Conservation (phyloP, 2,797 vertebrate species). For the Phalanger gymnotis region DNA sequence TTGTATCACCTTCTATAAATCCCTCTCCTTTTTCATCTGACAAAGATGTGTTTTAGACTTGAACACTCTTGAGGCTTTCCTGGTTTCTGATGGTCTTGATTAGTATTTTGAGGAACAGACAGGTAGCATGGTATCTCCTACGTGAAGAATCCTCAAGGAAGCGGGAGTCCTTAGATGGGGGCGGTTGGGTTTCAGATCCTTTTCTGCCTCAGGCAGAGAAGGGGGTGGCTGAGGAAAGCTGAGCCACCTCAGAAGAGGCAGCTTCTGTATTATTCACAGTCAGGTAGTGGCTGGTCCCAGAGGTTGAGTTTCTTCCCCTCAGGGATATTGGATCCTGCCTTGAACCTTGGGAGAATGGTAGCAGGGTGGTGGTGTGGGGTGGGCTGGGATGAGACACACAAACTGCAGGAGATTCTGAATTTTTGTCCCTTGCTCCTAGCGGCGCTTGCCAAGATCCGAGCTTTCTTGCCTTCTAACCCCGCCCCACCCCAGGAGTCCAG, state of each 20-base stretch:
- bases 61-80: not conserved
- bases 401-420: not conserved
- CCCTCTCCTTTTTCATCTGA: not conserved
- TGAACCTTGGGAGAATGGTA: not conserved
- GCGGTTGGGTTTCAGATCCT: not conserved
- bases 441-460: constrained; percentile 40
- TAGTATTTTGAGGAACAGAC: not conserved
- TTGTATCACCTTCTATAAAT: not conserved
- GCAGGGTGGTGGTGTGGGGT: too few relatives aligned
- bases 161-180: not conserved
- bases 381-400: constrained; percentile 3
- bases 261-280: not conserved
- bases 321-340: not conserved
- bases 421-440: too few relatives aligned
- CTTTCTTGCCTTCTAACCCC: constrained; percentile 56
- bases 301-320: constrained; percentile 21
- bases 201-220: not conserved
- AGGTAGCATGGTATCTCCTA: not conserved
- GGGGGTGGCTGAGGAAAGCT: not conserved
- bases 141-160: not conserved
- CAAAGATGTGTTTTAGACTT: too few relatives aligned
- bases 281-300: not conserved
- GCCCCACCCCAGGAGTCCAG: constrained; percentile 24
- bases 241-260: not conserved
- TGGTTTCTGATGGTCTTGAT: not conserved